phyloP scores from a whole-genome alignment of 2,888 invertebrate species.

The Sialis lutaria region DNA sequence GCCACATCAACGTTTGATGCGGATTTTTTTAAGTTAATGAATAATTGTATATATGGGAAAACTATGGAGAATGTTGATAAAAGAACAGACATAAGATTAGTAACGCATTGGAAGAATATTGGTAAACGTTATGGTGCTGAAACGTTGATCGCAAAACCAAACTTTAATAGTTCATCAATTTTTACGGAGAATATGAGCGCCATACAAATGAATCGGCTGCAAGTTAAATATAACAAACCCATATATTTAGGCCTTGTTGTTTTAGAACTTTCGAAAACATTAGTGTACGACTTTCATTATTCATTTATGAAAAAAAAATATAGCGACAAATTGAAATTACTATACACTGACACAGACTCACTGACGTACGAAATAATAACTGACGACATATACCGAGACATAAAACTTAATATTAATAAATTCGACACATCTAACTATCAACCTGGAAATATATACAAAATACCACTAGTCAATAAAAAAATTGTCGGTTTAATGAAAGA shows the following conservation, averaged over 20 bases:
- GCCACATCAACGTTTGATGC: conserved; percentile 10
- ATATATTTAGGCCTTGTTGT: conserved; percentile 21
- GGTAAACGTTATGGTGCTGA: conserved; percentile 15
- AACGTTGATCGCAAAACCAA: conserved; percentile 16
- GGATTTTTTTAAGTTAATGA: conserved; percentile 18
- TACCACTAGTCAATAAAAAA: conserved; percentile 11
- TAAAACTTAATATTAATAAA: conserved; percentile 12
- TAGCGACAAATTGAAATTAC: conserved; percentile 12
- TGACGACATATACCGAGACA: conserved; percentile 18
- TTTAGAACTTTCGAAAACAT: conserved; percentile 21
- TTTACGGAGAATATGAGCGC: conserved; percentile 19
- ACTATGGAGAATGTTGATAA: conserved; percentile 24
- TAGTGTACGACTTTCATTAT: conserved; percentile 22
- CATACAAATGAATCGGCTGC: conserved; percentile 16
- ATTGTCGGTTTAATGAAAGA: conserved; percentile 9
- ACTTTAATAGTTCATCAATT: conserved; percentile 16
- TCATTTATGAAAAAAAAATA: conserved; percentile 16
- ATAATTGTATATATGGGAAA: conserved; percentile 18
- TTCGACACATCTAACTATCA: conserved; percentile 19
- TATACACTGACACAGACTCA: conserved; percentile 17
- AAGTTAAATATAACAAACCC: conserved; percentile 18
- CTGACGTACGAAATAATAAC: conserved; percentile 16
- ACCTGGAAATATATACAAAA: conserved; percentile 12
- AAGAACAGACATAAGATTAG: conserved; percentile 17
- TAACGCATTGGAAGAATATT: conserved; percentile 12